Conservation (phyloP, 2,888 invertebrate genomes). For the Lasioglossum oenotherae region DNA sequence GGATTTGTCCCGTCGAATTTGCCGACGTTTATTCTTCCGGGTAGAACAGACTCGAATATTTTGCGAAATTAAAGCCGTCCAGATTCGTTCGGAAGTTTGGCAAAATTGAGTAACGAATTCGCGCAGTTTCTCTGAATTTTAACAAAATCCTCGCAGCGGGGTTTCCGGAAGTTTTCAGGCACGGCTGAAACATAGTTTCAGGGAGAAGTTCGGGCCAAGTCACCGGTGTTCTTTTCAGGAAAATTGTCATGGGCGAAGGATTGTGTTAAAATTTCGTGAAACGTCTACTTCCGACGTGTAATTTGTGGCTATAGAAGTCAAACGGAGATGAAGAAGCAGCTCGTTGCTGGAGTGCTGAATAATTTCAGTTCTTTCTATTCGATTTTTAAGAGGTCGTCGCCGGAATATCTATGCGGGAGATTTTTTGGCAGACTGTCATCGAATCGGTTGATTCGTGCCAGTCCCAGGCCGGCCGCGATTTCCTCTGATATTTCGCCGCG, state of each 20-base stretch:
- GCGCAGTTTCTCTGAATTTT: not conserved
- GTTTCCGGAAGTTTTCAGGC: not conserved
- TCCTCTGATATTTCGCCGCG: slow-evolving; percentile 17
- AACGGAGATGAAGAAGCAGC: not conserved
- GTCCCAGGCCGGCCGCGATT: not conserved
- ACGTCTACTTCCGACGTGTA: not conserved
- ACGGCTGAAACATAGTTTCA: not conserved
- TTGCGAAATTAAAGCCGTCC: not conserved
- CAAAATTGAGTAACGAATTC: slow-evolving; percentile 1
- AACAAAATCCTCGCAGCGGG: not conserved
- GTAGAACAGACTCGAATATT: not conserved
- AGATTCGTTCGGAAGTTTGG: not conserved
- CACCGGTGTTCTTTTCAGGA: not conserved
- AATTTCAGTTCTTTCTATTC: not conserved
- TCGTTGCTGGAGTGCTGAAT: not conserved
- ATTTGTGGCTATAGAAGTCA: not conserved
- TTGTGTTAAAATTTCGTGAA: not conserved
- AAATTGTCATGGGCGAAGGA: not conserved
- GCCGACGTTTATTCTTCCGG: not conserved
- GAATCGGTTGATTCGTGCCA: not conserved
- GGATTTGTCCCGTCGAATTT: not conserved
- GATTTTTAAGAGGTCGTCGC: not conserved
- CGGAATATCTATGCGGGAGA: not conserved
- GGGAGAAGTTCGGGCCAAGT: not conserved
- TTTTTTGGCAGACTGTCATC: not conserved